Conservation (phyloP, 2,888 invertebrate species). For the Gymnoscelis rufifasciata region DNA sequence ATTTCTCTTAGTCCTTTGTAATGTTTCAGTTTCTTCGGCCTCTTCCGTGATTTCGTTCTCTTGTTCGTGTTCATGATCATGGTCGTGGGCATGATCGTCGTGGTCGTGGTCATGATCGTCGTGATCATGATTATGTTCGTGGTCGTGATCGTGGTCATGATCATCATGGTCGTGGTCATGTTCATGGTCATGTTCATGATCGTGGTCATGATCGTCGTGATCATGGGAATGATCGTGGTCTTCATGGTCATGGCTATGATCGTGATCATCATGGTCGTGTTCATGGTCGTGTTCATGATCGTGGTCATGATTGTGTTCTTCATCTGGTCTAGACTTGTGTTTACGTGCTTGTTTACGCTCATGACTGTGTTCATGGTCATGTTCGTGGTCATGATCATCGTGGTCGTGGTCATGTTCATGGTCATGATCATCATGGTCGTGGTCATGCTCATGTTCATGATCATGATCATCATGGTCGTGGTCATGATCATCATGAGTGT, state of each 20-base stretch:
- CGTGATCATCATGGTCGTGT: conserved; percentile 1
- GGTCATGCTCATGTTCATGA: background rate
- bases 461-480: background rate
- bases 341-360: conserved; percentile 7
- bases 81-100: conserved; percentile 6
- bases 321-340: background rate
- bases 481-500: background rate
- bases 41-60: conserved; percentile 2
- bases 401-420: background rate
- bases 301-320: conserved; percentile 5
- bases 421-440: background rate
- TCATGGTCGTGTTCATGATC: conserved; percentile 3
- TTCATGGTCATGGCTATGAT: background rate
- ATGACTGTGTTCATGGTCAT: conserved; percentile 9
- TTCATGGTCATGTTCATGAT: conserved; percentile 1
- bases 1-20: conserved; percentile 11
- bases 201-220: conserved; percentile 1
- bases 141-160: conserved; percentile 5
- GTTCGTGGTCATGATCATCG: background rate
- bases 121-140: background rate
- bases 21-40: conserved; percentile 9
- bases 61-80: conserved; percentile 5
- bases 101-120: conserved; percentile 3
- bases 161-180: conserved; percentile 5
- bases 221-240: conserved; percentile 3